These are phyloP conservation scores for Apocheima hispidaria DNA, from an alignment of 2,888 invertebrate genomes.

Conservation along the genomic window DNA sequence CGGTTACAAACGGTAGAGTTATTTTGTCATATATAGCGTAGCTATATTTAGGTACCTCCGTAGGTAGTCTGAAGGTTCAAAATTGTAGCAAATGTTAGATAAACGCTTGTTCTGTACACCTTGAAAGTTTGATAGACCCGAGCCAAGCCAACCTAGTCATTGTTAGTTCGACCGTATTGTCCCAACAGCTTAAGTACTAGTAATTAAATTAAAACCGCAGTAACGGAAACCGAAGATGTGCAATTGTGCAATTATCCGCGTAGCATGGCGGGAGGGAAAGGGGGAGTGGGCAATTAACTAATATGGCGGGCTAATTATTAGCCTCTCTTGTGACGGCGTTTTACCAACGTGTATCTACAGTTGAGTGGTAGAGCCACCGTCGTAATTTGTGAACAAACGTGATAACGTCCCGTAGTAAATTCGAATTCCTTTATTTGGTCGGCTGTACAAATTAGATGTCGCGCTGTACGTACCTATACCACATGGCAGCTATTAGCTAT, in stretches of 20 bases:
- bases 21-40: not conserved
- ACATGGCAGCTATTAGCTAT: conserved; percentile 18
- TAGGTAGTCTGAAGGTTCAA: not conserved
- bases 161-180: conserved; percentile 18
- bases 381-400: not conserved
- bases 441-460: not conserved
- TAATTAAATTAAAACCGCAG: conserved; percentile 45
- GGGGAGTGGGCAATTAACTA: conserved; percentile 61
- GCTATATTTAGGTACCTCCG: not conserved
- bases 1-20: not conserved
- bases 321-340: conserved; percentile 50
- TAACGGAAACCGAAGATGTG: conserved; percentile 45
- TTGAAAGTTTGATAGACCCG: not conserved
- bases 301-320: conserved; percentile 72
- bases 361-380: not conserved
- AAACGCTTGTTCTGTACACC: not conserved
- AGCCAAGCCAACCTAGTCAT: conserved; percentile 12
- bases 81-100: not conserved
- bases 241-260: conserved; percentile 45
- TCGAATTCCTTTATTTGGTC: not conserved
- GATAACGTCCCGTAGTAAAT: not conserved
- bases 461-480: no score
- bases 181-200: conserved; percentile 12
- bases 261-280: conserved; percentile 52
- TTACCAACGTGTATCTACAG: conserved; percentile 21